Evolutionary conservation across 1,140 invertebrate genomes (phyloP), one percentile per base, ranked within the genome.

Genomic region (Drosophila yakuba): DNA sequence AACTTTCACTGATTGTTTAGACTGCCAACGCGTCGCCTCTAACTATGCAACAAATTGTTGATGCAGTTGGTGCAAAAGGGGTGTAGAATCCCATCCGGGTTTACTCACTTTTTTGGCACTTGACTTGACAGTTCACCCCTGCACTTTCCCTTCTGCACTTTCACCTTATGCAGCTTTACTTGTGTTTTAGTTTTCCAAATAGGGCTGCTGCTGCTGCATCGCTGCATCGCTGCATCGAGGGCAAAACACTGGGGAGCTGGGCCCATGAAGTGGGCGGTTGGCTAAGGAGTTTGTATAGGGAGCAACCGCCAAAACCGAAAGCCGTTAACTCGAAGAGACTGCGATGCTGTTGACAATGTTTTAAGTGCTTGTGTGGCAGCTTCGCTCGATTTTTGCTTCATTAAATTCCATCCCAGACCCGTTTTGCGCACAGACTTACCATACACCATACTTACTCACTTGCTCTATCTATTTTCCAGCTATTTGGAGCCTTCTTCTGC

Each of bases 1-100:
- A 86, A 88, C 83, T 86, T 86, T 89, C 62, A 55, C 82, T 85
- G 74, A 51, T 77, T 72, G 81, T 76, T 76, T 80, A 54, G 71
- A 74, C 76, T 80, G 58, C 41, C 60, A 78, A 43, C 56, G 51
- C 50, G 28, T 83, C 71, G 64, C 73, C 51, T 74, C 58, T 45
- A 81, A 82, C 71, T 79, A 88, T 88, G 79, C 83, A 88, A 83
- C 75, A 88, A 83, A 64, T 74, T 74, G 58, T 62, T 66, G 43
- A 59, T 50, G 71, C 28, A 20, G 14, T 25, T 51, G 51, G n/a
- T 44, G 25, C 0, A 25, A 25, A 2, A 23, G 45, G 35, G 25
- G 39, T 32, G 50, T 23, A 11, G 35, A 35, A 52, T 44, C 35
- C 8, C n/a, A 12, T 15, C 32, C 23, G 28, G 23, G 17, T 11